Base-by-base conservation (phyloP, 2,888 invertebrate genomes). In the Chrysolina oricalcia region DNA sequence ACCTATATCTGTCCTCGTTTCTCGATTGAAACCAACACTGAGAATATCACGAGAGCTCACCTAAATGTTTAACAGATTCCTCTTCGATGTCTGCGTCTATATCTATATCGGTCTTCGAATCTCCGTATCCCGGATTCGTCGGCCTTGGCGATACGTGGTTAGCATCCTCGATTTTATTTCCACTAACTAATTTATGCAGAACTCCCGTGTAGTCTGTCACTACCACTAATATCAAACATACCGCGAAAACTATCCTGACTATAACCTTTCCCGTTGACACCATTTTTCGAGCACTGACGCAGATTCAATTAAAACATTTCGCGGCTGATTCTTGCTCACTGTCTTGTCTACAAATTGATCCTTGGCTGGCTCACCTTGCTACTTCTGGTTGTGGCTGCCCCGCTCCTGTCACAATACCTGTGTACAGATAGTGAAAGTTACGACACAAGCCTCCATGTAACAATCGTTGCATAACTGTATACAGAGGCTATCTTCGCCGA, bases 201-300 rank as follows among this genome's bases (percentile, higher is more conserved):
- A 91, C 84, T 48, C 89, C 88, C 6, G 89, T 90, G 83, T 91
- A 91, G 85, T 92, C 92, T 48, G 91, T 90, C 74, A 91, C 89
- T 74, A 92, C 87, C 77, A 91, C 88, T 73, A 92, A 85, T 79
- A 91, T 89, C 85, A 91, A 88, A 76, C 91, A 90, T 50, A 91
- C 84, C 76, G 91, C 89, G 84, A 91, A 90, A 75, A 91, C 89
- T 56, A 91, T 85, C 9, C 91, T 89, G 59, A 91, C 88, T 43
- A 88, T 82, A 53, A 88, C 85, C 83, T 87, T 88, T 69, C 88
- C 86, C 53, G 86, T 80, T 53, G 81, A 78, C 70, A 87, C 85
- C 88, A 88, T 88, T 50, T 43, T 67, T 13, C 40, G 48, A n/a
- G 69, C 76, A 84, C 72, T 70, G 67, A 43, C 64, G 6, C 27